Conservation (phyloP, 1,140 invertebrate genomes). For the Aporrectodea caliginosa region DNA sequence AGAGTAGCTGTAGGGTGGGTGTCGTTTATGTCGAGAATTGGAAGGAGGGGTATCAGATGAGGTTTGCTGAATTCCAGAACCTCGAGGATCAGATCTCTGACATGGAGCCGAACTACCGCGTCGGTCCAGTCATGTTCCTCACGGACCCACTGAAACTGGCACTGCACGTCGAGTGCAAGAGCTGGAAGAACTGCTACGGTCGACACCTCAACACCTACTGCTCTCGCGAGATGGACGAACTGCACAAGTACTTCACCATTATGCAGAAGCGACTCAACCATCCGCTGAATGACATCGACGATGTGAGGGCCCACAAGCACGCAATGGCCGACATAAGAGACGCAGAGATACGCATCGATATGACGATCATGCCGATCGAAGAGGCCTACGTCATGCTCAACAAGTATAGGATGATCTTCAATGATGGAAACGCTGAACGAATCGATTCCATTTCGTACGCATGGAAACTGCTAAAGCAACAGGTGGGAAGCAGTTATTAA, state of each 20-base stretch:
- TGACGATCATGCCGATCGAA: slow-evolving; percentile 89
- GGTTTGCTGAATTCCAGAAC: slow-evolving; percentile 37
- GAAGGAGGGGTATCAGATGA: neutral
- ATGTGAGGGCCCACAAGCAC: slow-evolving; percentile 85
- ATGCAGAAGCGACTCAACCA: slow-evolving; percentile 57
- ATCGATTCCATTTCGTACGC: slow-evolving; percentile 86
- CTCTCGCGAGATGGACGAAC: slow-evolving; percentile 79
- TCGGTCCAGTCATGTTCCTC: slow-evolving; percentile 52
- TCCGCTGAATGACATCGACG: slow-evolving; percentile 84
- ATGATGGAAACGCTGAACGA: slow-evolving; percentile 84
- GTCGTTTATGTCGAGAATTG: no score
- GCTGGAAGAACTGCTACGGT: slow-evolving; percentile 78
- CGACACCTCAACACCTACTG: slow-evolving; percentile 90
- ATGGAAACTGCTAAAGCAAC: slow-evolving; percentile 75
- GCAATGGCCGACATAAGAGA: slow-evolving; percentile 86
- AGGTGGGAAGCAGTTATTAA: no score
- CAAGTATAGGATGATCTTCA: slow-evolving; percentile 80
- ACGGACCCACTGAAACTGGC: slow-evolving; percentile 80
- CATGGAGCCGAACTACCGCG: slow-evolving; percentile 47
- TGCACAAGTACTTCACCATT: slow-evolving; percentile 53
- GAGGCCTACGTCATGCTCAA: slow-evolving; percentile 89
- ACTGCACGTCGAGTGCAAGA: slow-evolving; percentile 77
- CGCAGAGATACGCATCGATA: slow-evolving; percentile 90
- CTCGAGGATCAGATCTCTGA: slow-evolving; percentile 53
- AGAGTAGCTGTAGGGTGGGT: no score